Conservation (phyloP, 2,113 vertebrate genomes). For the Lepus timidus region DNA sequence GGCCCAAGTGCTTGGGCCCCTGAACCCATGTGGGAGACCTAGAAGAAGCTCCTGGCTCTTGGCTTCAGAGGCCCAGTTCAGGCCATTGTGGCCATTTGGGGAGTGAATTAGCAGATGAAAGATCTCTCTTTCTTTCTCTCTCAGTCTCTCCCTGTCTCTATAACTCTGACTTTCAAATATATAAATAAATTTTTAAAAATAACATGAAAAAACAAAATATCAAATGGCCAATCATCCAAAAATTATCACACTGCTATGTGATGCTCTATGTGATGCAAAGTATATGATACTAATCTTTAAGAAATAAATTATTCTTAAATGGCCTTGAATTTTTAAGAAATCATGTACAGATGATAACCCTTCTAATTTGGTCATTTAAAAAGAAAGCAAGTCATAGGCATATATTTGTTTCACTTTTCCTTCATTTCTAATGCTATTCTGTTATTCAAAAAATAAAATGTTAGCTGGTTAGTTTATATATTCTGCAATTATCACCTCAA, state of each 20-base stretch:
- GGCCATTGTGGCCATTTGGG: too few relatives aligned
- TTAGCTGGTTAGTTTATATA: neutral
- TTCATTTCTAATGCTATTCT: neutral
- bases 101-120: too few relatives aligned
- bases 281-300: neutral
- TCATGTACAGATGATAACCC: neutral
- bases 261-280: neutral
- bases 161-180: too few relatives aligned
- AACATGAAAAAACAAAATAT: neutral
- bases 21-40: too few relatives aligned
- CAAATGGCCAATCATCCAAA: neutral
- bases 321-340: slow-evolving; percentile 14
- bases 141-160: too few relatives aligned
- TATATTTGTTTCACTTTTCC: neutral
- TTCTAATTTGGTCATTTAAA: neutral
- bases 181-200: too few relatives aligned
- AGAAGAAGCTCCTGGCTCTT: too few relatives aligned
- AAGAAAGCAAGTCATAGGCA: neutral
- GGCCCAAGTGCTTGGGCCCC: too few relatives aligned
- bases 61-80: too few relatives aligned
- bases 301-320: neutral
- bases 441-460: neutral
- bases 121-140: too few relatives aligned
- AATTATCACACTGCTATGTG: neutral
- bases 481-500: neutral